Base-by-base conservation (phyloP, 1,140 invertebrate species). In the Drosophila novamexicana region DNA sequence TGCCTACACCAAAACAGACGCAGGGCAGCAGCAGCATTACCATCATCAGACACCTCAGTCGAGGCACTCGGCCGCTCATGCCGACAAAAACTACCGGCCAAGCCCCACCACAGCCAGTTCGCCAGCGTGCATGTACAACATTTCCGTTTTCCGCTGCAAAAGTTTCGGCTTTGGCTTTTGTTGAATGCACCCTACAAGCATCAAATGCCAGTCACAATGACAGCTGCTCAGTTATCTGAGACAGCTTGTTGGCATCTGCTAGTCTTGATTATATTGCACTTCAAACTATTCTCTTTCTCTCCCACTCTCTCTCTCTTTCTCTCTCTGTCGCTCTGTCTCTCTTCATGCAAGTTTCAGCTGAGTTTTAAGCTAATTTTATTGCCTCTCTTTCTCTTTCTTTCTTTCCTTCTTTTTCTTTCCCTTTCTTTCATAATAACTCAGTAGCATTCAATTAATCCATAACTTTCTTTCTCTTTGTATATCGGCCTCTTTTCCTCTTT, bases 71-170 rank as follows among this genome's bases (percentile, higher is more conserved):
- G 22, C 47, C 47, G 47, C 16, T 16, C 6, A 18, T 6, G 16
- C 18, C 45, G 18, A 29, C 6, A 8, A 16, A n/a, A 12, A 6
- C 3, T 9, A 12, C 16, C 36, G 1, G 0, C 2, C 22, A 5
- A 29, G 22, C 7, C 67, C 45, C 4, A 1, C 42, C 47, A 6
- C 16, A 34, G 12, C 44, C 18, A 34, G 9, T 14, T 18, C 9
- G 2, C 16, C 29, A 10, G 32, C 76, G 68, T 86, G 82, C 82
- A 86, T 86, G 82, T 86, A 86, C 83, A 86, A 86, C 82, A 86
- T 86, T 86, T 88, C 82, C 82, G 83, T 86, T 86, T 86, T 86
- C 82, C 82, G 83, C 82, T 88, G 74, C 82, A 81, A 78, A 81
- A 85, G 79, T 86, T 83, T 85, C 40, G 66, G 65, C 73, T 77